phyloP scores from a whole-genome alignment of 2,113 vertebrate species.

The Burhinus oedicnemus region DNA sequence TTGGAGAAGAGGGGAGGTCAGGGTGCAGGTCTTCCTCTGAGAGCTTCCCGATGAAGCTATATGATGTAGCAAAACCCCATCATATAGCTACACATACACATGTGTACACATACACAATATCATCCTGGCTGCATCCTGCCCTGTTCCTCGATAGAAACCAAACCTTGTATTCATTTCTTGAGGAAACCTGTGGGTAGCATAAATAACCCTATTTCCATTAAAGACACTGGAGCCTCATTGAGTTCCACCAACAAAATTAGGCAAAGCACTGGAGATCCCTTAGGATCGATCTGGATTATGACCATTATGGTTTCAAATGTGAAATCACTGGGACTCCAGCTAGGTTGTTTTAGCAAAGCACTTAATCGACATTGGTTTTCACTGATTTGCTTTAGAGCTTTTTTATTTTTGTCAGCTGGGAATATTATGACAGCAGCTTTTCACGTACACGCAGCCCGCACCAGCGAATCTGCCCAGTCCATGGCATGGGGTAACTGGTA shows the following conservation, averaged over 20 bases:
- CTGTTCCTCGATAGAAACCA: background rate
- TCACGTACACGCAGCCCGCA: background rate
- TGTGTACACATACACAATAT: rapidly evolving
- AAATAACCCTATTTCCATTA: background rate
- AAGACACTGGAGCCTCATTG: background rate
- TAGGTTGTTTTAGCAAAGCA: background rate
- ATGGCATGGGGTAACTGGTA: too few relatives aligned
- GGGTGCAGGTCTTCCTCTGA: background rate
- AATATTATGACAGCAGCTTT: background rate
- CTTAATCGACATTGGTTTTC: background rate
- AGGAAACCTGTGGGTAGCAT: background rate
- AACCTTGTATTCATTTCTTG: background rate
- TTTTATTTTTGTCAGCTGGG: background rate
- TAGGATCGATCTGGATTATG: background rate
- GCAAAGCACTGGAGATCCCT: background rate
- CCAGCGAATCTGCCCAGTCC: too few relatives aligned
- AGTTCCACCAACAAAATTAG: background rate
- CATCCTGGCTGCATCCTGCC: background rate
- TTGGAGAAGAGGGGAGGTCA: background rate
- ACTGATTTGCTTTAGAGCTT: background rate
- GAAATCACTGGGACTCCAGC: background rate
- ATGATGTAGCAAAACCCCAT: background rate
- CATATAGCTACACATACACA: rapidly evolving
- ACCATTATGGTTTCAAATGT: background rate
- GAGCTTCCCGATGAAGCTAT: background rate